A percentile compares a stretch with the other conserved stretches of the same genome.
Conservation (phyloP, 1,140 invertebrate species). For the Harpegnathos saltator region DNA sequence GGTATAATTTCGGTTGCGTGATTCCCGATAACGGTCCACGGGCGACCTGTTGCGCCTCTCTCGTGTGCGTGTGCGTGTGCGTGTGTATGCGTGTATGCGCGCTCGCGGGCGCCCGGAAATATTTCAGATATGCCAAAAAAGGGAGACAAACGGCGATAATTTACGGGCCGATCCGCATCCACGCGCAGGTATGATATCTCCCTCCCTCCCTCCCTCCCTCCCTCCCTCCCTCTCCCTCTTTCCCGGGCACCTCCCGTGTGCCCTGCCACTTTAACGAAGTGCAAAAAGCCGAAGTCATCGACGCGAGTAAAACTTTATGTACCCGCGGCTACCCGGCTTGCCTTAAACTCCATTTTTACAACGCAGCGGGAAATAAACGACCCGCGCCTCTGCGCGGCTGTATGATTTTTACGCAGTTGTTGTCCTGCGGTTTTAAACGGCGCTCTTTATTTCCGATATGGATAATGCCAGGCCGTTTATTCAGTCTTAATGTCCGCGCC, state of each 20-base stretch:
- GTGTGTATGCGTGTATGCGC: not conserved
- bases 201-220: not conserved
- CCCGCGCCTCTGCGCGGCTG: not conserved
- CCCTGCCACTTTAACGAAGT: slow-evolving; percentile 16
- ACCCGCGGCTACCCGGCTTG: not conserved
- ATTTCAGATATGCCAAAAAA: slow-evolving; percentile 7
- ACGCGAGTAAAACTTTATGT: slow-evolving; percentile 6
- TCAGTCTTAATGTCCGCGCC: not conserved
- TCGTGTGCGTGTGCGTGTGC: no score
- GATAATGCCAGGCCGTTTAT: not conserved
- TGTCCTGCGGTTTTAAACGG: not conserved
- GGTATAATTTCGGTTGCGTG: slow-evolving; percentile 40
- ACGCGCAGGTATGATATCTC: not conserved
- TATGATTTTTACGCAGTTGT: slow-evolving; percentile 6
- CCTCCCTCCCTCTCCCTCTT: no score
- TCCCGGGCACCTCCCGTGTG: not conserved
- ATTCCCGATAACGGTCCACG: slow-evolving; percentile 34
- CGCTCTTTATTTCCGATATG: not conserved
- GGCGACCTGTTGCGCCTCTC: slow-evolving; percentile 10
- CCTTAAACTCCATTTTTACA: slow-evolving; percentile 25
- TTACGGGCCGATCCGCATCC: not conserved
- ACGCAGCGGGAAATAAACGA: slow-evolving; percentile 1
- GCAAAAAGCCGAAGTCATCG: not conserved
- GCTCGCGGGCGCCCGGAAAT: not conserved
- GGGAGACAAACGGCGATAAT: not conserved